Evolutionary conservation across 2,888 invertebrate genomes (phyloP), one percentile per base, ranked within the genome.

Genomic region (Stegana nigrithorax): DNA sequence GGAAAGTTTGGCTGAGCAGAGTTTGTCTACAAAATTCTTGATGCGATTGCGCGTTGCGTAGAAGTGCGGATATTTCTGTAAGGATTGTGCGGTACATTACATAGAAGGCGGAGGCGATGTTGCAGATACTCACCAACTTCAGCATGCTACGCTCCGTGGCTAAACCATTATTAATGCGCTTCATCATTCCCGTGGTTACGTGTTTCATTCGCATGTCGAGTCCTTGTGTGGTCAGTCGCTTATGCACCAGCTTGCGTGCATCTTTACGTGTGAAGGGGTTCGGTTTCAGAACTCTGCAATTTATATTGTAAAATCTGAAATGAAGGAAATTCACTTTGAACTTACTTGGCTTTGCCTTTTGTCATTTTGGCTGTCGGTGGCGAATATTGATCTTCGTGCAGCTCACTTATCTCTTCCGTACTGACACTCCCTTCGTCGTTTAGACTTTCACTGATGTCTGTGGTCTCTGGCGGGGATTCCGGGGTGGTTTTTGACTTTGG

Each of bases 31-130:
- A 50, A 81, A 73, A 55, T 76, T 78, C 4, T 78, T 79, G 14
- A 84, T 75, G 59, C 76, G 80, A 65, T 79, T 82, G 26, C 84
- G 78, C 2, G 80, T 82, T 2, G 73, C 74, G 64, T 78, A 77
- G 64, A 81, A 84, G 8, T 78, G 64, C 0, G 81, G 75, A 66
- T 78, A 64, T 60, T 78, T 75, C 81, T 83, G 42, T 1, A 51
- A 26, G 1, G 36, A 17, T 12, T 45, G 2, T 23, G 36, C 7
- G 1, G 51, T 1, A 10, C 7, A 19, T n/a, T 39, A 5, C 7
- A 26, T 25, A 19, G 17, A 14, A n/a, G 56, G 10, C n/a, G 25
- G 0, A 42, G 51, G 14, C 42, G 45, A 3, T 26, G 44, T 36
- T 10, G 4, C 14, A n/a, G n/a, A n/a, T 10, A 6, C 62, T 14